These are phyloP conservation scores for Cyprinodon diabolis DNA, from an alignment of 2,797 vertebrate genomes.

Conservation along the genomic window DNA sequence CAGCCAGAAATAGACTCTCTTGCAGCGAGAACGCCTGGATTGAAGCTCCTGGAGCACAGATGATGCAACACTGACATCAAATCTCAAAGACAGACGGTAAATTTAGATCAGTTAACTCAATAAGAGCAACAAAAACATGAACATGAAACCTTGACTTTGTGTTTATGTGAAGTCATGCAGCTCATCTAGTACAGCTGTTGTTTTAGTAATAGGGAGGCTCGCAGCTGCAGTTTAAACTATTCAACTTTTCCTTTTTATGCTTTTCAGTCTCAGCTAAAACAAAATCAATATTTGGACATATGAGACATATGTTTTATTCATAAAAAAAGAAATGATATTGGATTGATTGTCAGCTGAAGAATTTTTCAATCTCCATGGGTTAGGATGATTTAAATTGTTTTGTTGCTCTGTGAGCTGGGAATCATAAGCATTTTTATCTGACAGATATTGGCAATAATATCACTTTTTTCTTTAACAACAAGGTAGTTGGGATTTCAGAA, in stretches of 20 bases:
- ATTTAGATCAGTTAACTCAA: neutral
- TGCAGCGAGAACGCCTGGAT: neutral
- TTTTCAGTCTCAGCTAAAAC: neutral
- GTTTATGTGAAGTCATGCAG: neutral
- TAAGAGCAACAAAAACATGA: neutral
- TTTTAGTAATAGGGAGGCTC: neutral
- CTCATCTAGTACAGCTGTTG: constrained; percentile 1
- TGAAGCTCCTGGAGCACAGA: neutral
- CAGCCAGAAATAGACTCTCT: neutral
- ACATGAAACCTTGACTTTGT: neutral
- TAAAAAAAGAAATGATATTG: neutral
- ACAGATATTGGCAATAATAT: neutral
- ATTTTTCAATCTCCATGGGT: neutral
- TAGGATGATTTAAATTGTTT: neutral
- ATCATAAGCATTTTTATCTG: neutral
- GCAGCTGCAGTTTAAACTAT: neutral
- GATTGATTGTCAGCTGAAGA: neutral
- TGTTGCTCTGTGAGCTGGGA: neutral
- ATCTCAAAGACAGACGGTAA: neutral
- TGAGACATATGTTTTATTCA: neutral
- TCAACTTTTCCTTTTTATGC: neutral
- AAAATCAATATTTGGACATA: neutral
- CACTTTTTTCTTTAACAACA: neutral
- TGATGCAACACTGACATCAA: neutral
- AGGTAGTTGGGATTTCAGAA: no score